Percentiles rank a stretch among this genome's conserved stretches.
Evolutionary conservation across 1,140 invertebrate genomes (phyloP).

Genomic region (Arion vulgaris): DNA sequence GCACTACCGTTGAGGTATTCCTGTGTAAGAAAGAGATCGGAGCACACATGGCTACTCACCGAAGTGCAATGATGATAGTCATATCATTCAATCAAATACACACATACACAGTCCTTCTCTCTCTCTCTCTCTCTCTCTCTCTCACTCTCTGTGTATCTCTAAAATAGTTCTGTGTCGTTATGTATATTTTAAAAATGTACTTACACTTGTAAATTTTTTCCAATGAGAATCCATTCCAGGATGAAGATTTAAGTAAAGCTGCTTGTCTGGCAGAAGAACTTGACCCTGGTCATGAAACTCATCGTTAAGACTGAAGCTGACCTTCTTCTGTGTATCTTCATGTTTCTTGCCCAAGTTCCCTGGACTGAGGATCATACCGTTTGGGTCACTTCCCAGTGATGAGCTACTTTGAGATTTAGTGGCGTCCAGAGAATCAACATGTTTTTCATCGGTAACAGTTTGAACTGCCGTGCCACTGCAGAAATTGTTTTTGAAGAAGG

Average conservation of each 20-base stretch:
- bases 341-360: constrained; percentile 9
- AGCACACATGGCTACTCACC: no score
- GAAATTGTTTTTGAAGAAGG: constrained; percentile 41
- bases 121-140: no score
- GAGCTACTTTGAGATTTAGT: not conserved
- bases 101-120: no score
- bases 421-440: not conserved
- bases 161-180: no score
- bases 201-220: not conserved
- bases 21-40: no score
- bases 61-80: no score
- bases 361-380: constrained; percentile 18
- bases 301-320: constrained; percentile 48
- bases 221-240: not conserved
- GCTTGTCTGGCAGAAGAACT: constrained; percentile 1
- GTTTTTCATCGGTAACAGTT: not conserved
- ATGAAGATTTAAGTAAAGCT: not conserved
- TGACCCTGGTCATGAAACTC: constrained; percentile 1
- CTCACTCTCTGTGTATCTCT: no score
- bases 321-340: constrained; percentile 42
- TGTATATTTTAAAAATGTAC: no score
- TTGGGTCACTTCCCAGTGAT: not conserved
- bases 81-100: no score
- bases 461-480: not conserved
- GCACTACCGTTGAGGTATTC: no score